Base-by-base conservation (phyloP, 1,140 invertebrate species). In the Nasonia giraulti region DNA sequence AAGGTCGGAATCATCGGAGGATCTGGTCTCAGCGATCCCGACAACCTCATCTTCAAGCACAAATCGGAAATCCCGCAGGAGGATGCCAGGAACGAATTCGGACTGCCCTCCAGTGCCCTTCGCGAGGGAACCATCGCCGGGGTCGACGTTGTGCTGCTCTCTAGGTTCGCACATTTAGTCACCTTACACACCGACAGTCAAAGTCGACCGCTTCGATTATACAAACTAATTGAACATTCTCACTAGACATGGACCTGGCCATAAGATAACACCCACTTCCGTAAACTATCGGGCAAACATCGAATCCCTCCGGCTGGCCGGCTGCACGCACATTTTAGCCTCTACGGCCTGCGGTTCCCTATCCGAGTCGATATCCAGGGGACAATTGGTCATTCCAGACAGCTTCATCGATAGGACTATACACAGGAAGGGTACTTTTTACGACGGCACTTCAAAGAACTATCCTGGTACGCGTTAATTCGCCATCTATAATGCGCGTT, bases 231-330 rank as follows among this genome's bases (percentile, higher is more conserved):
- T 33, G 5, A 3, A 37, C 33, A 37, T 11, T 23, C 23, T 5
- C 27, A 14, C 86, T 84, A 96, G 98, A 88, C 99, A 99, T 94
- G 98, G 98, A 2, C 93, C 96, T 66, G 96, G 96, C 77, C 98
- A 99, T 91, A 94, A 94, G 75, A 95, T 97, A 50, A 96, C 94
- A 91, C 98, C 98, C 0, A 95, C 94, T 27, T 95, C 96, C 88
- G 95, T 99, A 0, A 99, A 99, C 92, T 99, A 99, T 92, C 95
- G 98, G 85, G 99, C 99, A 4, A 99, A 99, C 91, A 96, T 99
- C 74, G 98, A 97, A 96, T 98, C 98, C 1, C 92, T 99, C 79
- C 96, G 97, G 87, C 89, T 96, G 82, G 93, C 95, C 79, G 98
- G 98, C 0, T 99, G 98, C 90, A 99, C 98, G 0, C 98, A 99